These are phyloP conservation scores for Brachionus paranguensis DNA, from an alignment of 1,140 invertebrate genomes.

Conservation along the genomic window DNA sequence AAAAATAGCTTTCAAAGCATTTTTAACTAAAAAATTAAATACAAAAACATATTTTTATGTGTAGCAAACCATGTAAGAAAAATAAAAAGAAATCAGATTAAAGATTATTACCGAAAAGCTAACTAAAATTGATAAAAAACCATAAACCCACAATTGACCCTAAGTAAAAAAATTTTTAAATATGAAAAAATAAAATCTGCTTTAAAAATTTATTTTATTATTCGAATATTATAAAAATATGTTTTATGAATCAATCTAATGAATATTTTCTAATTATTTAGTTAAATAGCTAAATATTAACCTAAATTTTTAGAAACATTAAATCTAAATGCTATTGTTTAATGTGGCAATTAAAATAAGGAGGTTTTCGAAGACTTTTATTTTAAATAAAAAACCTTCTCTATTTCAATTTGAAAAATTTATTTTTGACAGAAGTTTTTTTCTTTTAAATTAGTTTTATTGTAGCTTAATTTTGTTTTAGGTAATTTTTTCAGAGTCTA, in stretches of 20 bases:
- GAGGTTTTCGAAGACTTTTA: not conserved
- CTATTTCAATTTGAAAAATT: not conserved
- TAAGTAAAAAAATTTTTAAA: too few species aligned
- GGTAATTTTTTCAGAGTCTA: not conserved
- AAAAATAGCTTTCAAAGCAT: too few species aligned
- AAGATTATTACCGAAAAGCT: too few species aligned
- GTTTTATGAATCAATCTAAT: not conserved
- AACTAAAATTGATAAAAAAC: too few species aligned
- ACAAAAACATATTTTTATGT: too few species aligned
- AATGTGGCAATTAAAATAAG: not conserved
- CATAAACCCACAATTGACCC: too few species aligned
- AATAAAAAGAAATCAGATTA: too few species aligned
- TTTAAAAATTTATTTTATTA: too few species aligned
- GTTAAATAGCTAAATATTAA: not conserved
- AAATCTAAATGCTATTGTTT: not conserved
- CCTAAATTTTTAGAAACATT: not conserved
- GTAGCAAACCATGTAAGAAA: too few species aligned
- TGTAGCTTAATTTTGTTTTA: not conserved
- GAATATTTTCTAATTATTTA: not conserved
- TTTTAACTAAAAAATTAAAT: too few species aligned
- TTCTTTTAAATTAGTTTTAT: not conserved
- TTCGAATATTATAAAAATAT: too few species aligned
- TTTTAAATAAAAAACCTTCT: not conserved
- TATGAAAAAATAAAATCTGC: too few species aligned
- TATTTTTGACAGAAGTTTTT: not conserved